phyloP scores from a whole-genome alignment of 2,797 vertebrate genomes.

The Xerus rutilus region DNA sequence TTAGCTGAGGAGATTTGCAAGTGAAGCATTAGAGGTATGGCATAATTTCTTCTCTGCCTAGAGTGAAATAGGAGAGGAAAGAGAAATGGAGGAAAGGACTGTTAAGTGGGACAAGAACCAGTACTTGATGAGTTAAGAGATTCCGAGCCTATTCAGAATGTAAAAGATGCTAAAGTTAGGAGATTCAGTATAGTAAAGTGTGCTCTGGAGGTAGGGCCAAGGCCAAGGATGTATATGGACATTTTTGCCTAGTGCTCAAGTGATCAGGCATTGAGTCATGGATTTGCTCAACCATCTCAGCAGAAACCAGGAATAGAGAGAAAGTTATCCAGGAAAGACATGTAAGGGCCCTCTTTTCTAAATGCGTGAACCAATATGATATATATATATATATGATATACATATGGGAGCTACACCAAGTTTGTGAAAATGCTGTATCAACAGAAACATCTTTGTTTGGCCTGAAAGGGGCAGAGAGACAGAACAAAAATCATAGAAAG shows the following conservation, averaged over 20 bases:
- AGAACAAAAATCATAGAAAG: neutral
- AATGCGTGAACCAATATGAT: conserved; percentile 28
- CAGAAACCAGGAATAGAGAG: neutral
- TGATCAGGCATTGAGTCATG: neutral
- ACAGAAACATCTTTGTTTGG: conserved; percentile 33
- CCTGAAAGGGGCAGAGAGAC: neutral
- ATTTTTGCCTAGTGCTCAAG: neutral
- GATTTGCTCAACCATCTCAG: neutral
- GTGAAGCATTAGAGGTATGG: neutral
- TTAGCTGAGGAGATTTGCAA: conserved; percentile 33
- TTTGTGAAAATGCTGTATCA: neutral
- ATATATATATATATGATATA: neutral
- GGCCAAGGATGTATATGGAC: neutral
- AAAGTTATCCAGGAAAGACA: neutral
- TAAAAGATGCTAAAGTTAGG: conserved; percentile 39
- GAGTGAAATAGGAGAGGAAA: conserved; percentile 42
- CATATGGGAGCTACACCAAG: neutral
- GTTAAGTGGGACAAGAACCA: neutral
- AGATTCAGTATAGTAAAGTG: neutral
- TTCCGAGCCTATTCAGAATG: conserved; percentile 1
- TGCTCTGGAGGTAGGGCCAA: neutral
- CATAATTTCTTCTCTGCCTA: neutral
- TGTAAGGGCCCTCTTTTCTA: neutral
- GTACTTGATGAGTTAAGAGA: conserved; percentile 34
- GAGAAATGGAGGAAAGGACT: conserved; percentile 46